Conservation (phyloP, 2,888 invertebrate genomes). For the Ectemnius continuus region DNA sequence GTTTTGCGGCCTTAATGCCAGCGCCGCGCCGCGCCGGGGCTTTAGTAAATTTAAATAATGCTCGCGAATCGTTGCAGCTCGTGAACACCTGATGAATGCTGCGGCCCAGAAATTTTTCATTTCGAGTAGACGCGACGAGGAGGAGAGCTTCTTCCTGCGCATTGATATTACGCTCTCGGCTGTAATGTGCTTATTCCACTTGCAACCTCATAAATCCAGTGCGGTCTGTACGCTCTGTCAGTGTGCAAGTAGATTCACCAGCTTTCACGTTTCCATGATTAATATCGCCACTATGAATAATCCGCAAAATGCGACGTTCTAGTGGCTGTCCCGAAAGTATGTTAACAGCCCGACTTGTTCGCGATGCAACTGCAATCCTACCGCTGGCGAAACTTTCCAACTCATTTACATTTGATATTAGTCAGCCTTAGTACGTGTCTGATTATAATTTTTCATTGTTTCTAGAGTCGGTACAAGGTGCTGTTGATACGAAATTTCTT, state of each 20-base stretch:
- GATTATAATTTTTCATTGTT: no score
- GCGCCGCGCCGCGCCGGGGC: no score
- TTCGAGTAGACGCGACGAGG: neutral
- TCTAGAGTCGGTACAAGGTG: no score
- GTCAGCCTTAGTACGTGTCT: no score
- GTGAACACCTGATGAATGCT: no score
- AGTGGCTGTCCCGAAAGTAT: no score
- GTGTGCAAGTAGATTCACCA: neutral
- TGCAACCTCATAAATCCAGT: slow-evolving; percentile 2
- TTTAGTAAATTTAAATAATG: neutral
- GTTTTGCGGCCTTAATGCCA: no score
- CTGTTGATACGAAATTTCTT: no score
- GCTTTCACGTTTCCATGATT: neutral
- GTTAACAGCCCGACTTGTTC: no score
- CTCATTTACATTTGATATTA: no score
- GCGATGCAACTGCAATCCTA: no score
- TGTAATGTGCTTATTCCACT: slow-evolving; percentile 1
- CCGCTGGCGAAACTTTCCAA: no score
- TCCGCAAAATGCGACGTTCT: neutral
- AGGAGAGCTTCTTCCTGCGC: neutral
- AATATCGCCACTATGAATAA: neutral
- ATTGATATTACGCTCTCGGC: neutral
- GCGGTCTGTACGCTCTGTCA: slow-evolving; percentile 1
- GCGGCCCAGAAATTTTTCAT: neutral
- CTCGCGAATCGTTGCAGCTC: slow-evolving; percentile 2